These are phyloP conservation scores for Bombycilla garrulus DNA, from an alignment of 2,113 vertebrate species.

Conservation along the genomic window DNA sequence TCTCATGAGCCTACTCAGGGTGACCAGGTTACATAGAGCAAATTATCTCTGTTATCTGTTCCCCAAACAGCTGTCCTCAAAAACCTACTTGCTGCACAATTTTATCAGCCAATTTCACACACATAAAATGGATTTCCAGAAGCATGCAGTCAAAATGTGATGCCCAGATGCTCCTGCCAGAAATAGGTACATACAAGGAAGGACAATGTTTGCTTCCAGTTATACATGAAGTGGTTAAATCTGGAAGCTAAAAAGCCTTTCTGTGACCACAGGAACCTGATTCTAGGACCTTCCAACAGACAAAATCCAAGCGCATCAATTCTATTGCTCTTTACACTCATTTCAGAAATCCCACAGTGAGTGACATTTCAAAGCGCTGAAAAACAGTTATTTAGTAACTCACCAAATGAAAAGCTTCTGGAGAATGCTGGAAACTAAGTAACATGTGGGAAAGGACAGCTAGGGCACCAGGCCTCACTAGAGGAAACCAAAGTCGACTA, in stretches of 20 bases:
- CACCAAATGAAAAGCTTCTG: constrained; percentile 98
- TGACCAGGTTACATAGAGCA: neutral
- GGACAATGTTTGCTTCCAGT: neutral
- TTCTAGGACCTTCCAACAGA: neutral
- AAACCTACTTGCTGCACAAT: neutral
- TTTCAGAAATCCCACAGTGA: neutral
- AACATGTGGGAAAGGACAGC: constrained; percentile 97
- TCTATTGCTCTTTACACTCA: neutral
- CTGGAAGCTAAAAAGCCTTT: neutral
- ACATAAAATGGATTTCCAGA: neutral
- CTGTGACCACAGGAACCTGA: neutral
- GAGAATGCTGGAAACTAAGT: constrained; percentile 98
- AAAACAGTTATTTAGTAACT: constrained; percentile 43
- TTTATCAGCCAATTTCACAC: neutral
- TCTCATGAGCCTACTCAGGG: neutral
- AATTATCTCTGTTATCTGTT: neutral
- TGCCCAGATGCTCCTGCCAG: neutral
- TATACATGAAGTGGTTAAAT: neutral
- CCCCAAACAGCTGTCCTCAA: neutral
- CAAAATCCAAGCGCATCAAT: neutral
- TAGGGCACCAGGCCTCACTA: constrained; percentile 93
- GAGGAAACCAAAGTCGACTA: constrained; percentile 95
- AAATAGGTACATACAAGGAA: neutral
- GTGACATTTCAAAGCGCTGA: neutral
- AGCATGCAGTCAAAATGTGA: neutral